Percentiles rank a stretch among this genome's conserved stretches.
phyloP scores from a whole-genome alignment of 2,113 vertebrate species.

The Lasiurus borealis region DNA sequence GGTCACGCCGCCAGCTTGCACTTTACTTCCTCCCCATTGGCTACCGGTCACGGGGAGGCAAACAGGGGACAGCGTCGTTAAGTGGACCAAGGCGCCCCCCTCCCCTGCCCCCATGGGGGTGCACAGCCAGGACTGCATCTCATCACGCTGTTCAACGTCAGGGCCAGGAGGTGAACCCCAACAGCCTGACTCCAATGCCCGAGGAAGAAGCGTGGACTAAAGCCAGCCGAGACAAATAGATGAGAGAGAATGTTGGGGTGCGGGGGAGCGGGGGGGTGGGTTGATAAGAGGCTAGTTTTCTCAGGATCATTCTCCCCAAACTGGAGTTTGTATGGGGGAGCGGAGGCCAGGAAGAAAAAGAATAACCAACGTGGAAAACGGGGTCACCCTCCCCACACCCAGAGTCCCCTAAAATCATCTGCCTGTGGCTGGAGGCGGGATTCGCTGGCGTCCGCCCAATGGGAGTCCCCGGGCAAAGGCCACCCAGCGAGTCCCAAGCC shows the following conservation, averaged over 20 bases:
- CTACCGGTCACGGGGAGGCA: background rate
- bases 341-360: background rate
- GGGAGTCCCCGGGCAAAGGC: background rate
- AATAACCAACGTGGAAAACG: constrained; percentile 36
- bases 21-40: no score
- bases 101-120: background rate
- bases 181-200: background rate
- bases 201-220: background rate
- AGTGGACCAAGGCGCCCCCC: background rate
- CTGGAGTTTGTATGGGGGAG: background rate
- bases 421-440: background rate
- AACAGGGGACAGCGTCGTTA: background rate
- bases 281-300: background rate
- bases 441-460: background rate
- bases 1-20: no score
- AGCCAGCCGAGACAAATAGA: background rate
- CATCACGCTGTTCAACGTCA: background rate
- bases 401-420: constrained; percentile 16
- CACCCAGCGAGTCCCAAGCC: background rate
- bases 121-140: background rate
- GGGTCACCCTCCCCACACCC: background rate
- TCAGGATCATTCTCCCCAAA: background rate
- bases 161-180: background rate
- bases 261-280: no score
- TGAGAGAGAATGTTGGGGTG: background rate